Conservation (phyloP, 2,888 invertebrate species). For the Agrotis segetum region DNA sequence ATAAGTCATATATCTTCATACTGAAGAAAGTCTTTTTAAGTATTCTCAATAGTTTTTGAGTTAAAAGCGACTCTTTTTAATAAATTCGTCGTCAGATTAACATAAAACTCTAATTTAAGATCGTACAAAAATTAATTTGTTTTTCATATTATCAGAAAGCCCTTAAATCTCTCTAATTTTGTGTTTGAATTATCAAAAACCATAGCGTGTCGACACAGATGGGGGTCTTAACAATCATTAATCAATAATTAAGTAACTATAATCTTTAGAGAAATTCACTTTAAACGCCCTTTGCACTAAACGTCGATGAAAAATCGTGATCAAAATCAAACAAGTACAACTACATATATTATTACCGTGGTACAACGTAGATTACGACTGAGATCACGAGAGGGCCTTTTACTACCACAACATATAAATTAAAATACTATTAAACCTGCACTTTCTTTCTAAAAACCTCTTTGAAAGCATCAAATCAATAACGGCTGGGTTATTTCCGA, state of each 20-base stretch:
- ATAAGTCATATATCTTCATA: not conserved
- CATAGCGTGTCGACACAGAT: slow-evolving; percentile 9
- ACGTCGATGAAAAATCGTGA: slow-evolving; percentile 13
- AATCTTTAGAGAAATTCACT: slow-evolving; percentile 22
- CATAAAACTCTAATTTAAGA: slow-evolving; percentile 14
- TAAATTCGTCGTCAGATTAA: slow-evolving; percentile 27
- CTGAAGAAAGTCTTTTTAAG: not conserved
- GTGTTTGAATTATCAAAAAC: slow-evolving; percentile 28
- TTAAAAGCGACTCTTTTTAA: not conserved
- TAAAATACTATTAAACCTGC: not conserved
- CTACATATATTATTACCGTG: no score
- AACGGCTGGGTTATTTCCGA: slow-evolving; percentile 32
- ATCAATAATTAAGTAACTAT: slow-evolving; percentile 26
- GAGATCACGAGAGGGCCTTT: slow-evolving; percentile 8
- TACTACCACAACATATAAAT: slow-evolving; percentile 8
- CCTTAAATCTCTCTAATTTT: slow-evolving; percentile 17
- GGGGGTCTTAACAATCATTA: slow-evolving; percentile 21
- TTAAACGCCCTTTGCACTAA: slow-evolving; percentile 28
- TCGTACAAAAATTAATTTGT: not conserved
- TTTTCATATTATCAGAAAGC: slow-evolving; percentile 7
- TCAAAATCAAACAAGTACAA: slow-evolving; percentile 4
- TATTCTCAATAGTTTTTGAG: not conserved
- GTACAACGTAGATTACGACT: not conserved
- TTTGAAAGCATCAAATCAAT: slow-evolving; percentile 27
- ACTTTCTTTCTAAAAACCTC: slow-evolving; percentile 13